Conservation (phyloP, 2,888 invertebrate species). For the Stratiomys singularior region DNA sequence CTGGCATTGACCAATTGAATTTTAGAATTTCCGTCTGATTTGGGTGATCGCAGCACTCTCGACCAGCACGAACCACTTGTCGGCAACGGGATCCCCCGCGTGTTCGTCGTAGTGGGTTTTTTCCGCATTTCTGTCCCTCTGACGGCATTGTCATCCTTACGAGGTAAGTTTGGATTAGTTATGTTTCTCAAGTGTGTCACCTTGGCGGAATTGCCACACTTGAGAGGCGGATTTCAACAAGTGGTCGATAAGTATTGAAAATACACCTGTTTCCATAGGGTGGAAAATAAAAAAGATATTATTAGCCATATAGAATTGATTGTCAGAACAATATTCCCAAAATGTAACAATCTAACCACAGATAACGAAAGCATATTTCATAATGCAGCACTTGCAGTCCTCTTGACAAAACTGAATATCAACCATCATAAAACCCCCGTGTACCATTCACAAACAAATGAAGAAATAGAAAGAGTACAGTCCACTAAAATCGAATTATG, state of each 20-base stretch:
- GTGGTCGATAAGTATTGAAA: not conserved
- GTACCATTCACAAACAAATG: not conserved
- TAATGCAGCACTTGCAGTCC: not conserved
- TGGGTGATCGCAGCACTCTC: no score
- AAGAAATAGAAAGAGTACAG: conserved; percentile 6
- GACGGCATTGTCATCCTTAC: no score
- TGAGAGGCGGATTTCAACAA: no score
- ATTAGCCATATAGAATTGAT: not conserved
- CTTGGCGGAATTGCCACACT: no score
- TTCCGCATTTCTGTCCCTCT: no score
- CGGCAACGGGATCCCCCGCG: no score
- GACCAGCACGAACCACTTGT: no score
- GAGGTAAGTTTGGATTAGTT: no score
- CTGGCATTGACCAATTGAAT: no score
- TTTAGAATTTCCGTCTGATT: no score
- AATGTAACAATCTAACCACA: not conserved
- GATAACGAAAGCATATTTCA: conserved; percentile 17
- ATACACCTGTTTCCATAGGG: not conserved
- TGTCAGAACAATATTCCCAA: not conserved
- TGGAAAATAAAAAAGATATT: not conserved
- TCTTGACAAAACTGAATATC: not conserved
- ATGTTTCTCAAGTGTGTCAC: no score
- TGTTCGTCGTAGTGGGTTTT: no score
- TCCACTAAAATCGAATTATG: conserved; percentile 1
- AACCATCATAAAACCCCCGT: not conserved